Evolutionary conservation across 2,797 vertebrate genomes (phyloP), one percentile per base, ranked within the genome.

Genomic region (Halcyon leucocephala): DNA sequence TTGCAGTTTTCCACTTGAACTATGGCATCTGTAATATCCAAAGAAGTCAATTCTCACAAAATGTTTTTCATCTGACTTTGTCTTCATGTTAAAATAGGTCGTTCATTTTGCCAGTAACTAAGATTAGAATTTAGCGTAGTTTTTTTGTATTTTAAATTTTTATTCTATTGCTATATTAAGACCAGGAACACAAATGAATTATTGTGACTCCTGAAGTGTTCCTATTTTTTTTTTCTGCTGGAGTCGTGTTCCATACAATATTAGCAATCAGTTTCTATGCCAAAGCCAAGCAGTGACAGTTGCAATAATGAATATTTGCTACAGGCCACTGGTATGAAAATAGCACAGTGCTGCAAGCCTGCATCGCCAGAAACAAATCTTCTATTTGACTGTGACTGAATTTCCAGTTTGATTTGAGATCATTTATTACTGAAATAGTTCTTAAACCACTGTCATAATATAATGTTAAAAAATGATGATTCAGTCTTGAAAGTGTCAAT

Each of bases 261-360:
- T 95, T 93, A 96, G 85, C 92, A 93, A 73, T 95, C 82, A 95
- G 64, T 83, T 93, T 96, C 60, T 52, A 58, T 61, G 88, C 64
- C 82, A 97, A 93, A 95, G 80, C 96, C 89, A 93, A 95, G 76
- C 42, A 87, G 49, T 89, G 82, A 94, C 95, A 96, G 96, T 97
- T 96, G 71, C 77, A 97, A 92, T 95, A 97, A 95, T 94, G 95
- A 97, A 60, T 97, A 95, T 96, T 97, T 98, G 96, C 95, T 97
- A 39, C 54, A 35, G 92, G 94, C 82, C 41, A 35, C 77, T 96
- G 89, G 84, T 85, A 96, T 93, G 90, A 94, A 97, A 96, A 96
- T 60, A 77, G 81, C 90, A 82, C 65, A 73, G 79, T 91, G 70
- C 87, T 90, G 44, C 58, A 95, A 93, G 44, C 64, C 85, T 70